Conservation (phyloP, 2,797 vertebrate genomes). For the Pangasius sanitwongsei region DNA sequence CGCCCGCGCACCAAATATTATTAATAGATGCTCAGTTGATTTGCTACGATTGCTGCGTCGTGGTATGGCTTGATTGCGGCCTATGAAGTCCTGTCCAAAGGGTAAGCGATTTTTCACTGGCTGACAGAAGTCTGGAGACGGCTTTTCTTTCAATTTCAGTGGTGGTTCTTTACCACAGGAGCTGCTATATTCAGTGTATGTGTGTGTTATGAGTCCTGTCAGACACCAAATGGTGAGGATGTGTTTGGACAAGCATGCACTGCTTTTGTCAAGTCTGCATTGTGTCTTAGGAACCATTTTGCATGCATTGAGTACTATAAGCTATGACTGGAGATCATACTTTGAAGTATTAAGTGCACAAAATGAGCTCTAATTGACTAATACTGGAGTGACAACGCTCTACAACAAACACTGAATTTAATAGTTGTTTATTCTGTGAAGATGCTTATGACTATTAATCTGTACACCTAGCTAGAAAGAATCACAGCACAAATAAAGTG, state of each 20-base stretch:
- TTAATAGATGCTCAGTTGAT: conserved; percentile 99
- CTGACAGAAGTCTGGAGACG: conserved; percentile 87
- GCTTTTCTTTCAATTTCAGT: conserved; percentile 52
- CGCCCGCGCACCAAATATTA: conserved; percentile 89
- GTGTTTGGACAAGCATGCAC: conserved; percentile 34
- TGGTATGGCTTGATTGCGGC: conserved; percentile 93
- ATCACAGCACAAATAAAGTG: not conserved
- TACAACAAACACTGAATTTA: conserved; percentile 7
- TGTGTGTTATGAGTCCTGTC: conserved; percentile 30
- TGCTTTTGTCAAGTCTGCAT: conserved; percentile 18
- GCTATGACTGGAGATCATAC: not conserved
- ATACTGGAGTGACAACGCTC: not conserved
- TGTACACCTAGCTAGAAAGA: not conserved
- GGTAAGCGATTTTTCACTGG: conserved; percentile 99
- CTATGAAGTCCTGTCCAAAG: conserved; percentile 99
- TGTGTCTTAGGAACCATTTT: not conserved
- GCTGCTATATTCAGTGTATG: not conserved
- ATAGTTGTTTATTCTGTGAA: not conserved
- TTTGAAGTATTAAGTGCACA: conserved; percentile 13
- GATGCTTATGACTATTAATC: not conserved
- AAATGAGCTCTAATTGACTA: conserved; percentile 27
- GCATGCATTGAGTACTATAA: not conserved
- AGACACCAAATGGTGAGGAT: not conserved
- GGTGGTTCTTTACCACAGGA: not conserved
- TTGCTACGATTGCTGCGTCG: conserved; percentile 94